Evolutionary conservation across 2,113 vertebrate species (phyloP).

Genomic region (Cyanistes caeruleus): DNA sequence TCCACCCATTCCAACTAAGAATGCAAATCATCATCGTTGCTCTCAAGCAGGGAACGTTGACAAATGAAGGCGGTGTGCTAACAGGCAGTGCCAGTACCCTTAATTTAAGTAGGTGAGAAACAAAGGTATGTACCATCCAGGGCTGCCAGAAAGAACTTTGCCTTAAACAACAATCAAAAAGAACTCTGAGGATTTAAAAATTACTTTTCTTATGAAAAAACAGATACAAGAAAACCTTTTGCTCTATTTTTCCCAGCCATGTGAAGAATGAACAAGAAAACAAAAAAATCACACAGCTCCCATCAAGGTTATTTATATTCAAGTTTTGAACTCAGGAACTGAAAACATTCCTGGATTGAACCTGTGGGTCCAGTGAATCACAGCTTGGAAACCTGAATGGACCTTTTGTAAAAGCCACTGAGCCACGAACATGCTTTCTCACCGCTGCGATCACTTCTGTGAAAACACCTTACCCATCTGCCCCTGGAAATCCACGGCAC

Average conservation of each 20-base stretch:
- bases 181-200: conserved; percentile 20
- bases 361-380: neutral
- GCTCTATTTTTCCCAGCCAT: neutral
- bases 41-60: conserved; percentile 21
- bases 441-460: neutral
- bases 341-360: neutral
- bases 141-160: neutral
- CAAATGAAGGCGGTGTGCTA: conserved; percentile 60
- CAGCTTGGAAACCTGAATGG: conserved; percentile 24
- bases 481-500: neutral
- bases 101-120: conserved; percentile 54
- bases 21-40: conserved; percentile 19
- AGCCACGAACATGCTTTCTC: conserved; percentile 26
- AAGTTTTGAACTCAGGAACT: conserved; percentile 17
- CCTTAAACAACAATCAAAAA: neutral
- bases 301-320: neutral
- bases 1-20: neutral
- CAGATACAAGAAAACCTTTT: neutral
- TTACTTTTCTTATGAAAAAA: neutral
- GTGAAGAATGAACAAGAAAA: neutral
- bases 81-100: conserved; percentile 43
- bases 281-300: neutral
- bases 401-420: conserved; percentile 13
- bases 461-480: conserved; percentile 33
- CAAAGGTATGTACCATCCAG: conserved; percentile 45